phyloP scores from a whole-genome alignment of 2,888 invertebrate genomes.

The Macrophya alboannulata region DNA sequence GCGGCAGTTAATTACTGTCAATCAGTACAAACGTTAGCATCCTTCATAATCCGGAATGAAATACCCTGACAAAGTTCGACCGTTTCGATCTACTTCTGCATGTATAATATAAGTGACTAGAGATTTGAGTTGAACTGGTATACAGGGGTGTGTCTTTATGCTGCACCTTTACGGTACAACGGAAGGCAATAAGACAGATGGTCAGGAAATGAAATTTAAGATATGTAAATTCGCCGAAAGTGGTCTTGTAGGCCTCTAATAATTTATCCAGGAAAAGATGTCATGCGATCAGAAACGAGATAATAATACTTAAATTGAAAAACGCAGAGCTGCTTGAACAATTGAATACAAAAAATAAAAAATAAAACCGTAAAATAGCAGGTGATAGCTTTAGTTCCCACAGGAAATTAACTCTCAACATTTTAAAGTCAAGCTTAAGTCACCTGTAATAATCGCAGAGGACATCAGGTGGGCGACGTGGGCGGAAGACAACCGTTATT shows the following conservation, averaged over 20 bases:
- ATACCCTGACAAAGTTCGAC: no score
- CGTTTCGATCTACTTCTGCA: neutral
- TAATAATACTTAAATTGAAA: slow-evolving; percentile 30
- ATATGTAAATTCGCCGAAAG: slow-evolving; percentile 45
- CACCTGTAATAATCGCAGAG: neutral
- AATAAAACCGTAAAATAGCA: no score
- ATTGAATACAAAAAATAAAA: neutral
- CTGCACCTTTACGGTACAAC: slow-evolving; percentile 5
- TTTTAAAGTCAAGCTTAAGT: neutral
- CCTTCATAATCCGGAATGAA: no score
- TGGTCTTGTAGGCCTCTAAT: neutral
- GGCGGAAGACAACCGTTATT: neutral
- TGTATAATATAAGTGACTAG: neutral
- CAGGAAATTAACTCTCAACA: neutral
- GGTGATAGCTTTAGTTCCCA: neutral
- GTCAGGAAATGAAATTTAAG: slow-evolving; percentile 52
- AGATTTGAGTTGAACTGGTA: neutral
- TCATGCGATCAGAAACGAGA: slow-evolving; percentile 1
- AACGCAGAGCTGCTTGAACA: neutral
- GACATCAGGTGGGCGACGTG: neutral
- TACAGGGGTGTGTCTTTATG: neutral
- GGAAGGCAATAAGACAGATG: slow-evolving; percentile 39
- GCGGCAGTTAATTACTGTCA: neutral
- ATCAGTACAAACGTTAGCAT: neutral
- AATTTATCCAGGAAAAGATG: slow-evolving; percentile 26